Evolutionary conservation across 2,113 vertebrate species (phyloP).

Genomic region (Acrocephalus arundinaceus): DNA sequence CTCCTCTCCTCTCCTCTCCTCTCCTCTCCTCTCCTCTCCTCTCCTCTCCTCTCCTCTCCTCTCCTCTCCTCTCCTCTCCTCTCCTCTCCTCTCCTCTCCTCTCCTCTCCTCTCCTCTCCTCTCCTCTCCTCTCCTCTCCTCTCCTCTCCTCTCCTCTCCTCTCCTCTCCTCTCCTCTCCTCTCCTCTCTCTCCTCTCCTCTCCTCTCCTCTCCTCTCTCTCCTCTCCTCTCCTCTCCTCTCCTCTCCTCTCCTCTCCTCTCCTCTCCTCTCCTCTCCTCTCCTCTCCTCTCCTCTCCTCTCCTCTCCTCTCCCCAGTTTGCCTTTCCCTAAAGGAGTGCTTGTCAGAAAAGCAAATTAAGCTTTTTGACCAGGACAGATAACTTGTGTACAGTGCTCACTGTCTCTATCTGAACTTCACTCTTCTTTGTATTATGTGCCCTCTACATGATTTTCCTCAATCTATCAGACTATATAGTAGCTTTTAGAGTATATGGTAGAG

Average conservation of each 20-base stretch:
- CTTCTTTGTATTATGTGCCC: not conserved
- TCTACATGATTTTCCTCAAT: not conserved
- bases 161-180: not conserved
- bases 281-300: not conserved
- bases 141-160: too few species aligned
- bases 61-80: not conserved
- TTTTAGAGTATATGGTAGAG: not conserved
- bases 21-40: not conserved
- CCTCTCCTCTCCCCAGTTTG: not conserved
- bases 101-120: not conserved
- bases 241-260: not conserved
- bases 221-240: not conserved
- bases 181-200: not conserved
- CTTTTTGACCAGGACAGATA: not conserved
- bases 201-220: not conserved
- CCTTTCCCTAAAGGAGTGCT: not conserved
- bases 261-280: not conserved
- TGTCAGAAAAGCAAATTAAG: not conserved
- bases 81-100: not conserved
- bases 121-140: not conserved
- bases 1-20: not conserved
- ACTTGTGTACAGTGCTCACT: fast-evolving
- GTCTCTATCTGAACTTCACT: not conserved
- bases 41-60: too few species aligned
- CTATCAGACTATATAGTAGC: not conserved